Evolutionary conservation across 2,113 vertebrate species (phyloP), one percentile per base, ranked within the genome.

Genomic region (Scopus umbretta): DNA sequence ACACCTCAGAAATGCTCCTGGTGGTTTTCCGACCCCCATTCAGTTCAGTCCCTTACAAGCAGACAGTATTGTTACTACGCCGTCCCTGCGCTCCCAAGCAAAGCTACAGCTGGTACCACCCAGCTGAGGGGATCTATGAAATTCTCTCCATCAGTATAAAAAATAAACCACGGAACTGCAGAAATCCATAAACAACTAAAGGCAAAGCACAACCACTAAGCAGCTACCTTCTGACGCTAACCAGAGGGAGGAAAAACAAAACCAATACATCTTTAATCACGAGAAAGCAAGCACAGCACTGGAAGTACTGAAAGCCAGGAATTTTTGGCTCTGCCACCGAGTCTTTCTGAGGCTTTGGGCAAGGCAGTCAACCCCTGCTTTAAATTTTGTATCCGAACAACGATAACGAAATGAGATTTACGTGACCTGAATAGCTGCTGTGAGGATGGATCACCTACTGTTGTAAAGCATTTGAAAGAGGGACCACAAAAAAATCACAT

Each of bases 171-270:
- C 7, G 47, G 25, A 76, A 67, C 42, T 71, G 50, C 36, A 92
- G 82, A 80, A 93, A 71, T 59, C 55, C 52, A 52, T n/a, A 30
- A 91, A 81, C n/a, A 85, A 61, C 40, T 40, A n/a, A 89, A 90
- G 14, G 52, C 86, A 81, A 91, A 82, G 43, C 45, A 90, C 32
- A 68, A 59, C 25, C 27, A 29, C n/a, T 73, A 23, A 34, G 73
- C 62, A 58, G 13, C 55, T 43, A 47, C 26, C 14, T 59, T 74
- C 79, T 83, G 58, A 73, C 1, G 3, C 55, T 74, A 74, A 92
- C 18, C 40, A 74, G 86, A 67, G 29, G 13, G 29, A 65, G 15
- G 32, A 50, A 74, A 88, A 84, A 5, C 68, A 74, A 93, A 96
- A 25, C 80, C 13, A 68, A 21, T 47, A 19, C 26, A 40, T 59